Evolutionary conservation across 2,888 invertebrate species (phyloP), one percentile per base, ranked within the genome.

Genomic region (Drosophila colorata): DNA sequence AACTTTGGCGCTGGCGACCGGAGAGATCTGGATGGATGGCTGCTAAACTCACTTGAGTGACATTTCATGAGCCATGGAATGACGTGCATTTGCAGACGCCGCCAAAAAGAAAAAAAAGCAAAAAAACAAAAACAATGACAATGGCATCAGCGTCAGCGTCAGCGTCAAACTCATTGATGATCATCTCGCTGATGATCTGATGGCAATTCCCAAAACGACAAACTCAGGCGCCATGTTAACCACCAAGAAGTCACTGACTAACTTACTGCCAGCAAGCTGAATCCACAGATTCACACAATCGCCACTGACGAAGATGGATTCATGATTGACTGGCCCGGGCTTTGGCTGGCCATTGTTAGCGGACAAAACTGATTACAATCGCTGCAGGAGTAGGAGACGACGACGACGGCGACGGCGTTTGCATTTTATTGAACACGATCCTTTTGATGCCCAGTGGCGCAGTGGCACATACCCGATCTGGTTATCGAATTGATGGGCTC

Each of bases 171-270:
- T 80, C 88, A 76, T 80, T 78, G 79, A 79, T 80, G 84, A 86
- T 86, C 87, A 79, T 82, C 87, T 75, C 56, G 56, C 72, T 81
- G 85, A 72, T 86, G 83, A 86, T 80, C 80, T 82, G 78, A 80
- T 67, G 90, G 82, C 90, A 90, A 90, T 89, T 90, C 90, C 89
- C 90, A 81, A 89, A 88, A 84, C 83, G 85, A 89, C 87, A 90
- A 90, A 91, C 90, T 89, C 88, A 90, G 91, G 91, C 91, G 91
- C 91, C 91, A 91, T 91, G 91, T 91, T 90, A 88, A 83, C 78
- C 80, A 87, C 81, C 88, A 84, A 75, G 73, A 71, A 78, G 77
- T 74, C 78, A 74, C 61, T 67, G 74, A 70, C 74, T 71, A 77
- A 76, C 78, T 84, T 67, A 69, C 74, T 68, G 69, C 66, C 66